Base-by-base conservation (phyloP, 2,888 invertebrate genomes). In the Leptura quadrifasciata region DNA sequence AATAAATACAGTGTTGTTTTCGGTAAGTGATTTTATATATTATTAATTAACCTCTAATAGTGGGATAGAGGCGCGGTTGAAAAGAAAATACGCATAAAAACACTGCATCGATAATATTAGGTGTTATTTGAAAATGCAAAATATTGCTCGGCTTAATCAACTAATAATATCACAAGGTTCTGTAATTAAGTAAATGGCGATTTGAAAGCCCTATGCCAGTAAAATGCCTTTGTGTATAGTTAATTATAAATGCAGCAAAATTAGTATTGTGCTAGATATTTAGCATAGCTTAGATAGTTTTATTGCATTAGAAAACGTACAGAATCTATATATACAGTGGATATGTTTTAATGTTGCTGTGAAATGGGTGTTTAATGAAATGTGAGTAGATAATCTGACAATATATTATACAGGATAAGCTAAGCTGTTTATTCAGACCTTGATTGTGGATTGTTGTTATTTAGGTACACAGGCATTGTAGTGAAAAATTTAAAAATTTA, bases 191-290 rank as follows among this genome's bases (percentile, higher is more conserved):
- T 57, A 20, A 57, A 15, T 10, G 1, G 3, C 17, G 9, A 57
- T 57, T 54, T 54, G 12, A 10, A 57, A 57, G 18, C 21, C 4
- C 6, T 57, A 57, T 15, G n/a, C 17, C 71, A 65, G 60, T 15
- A 58, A 52, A 52, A 61, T 65, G 65, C 1, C 27, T 57, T 17
- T 70, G 31, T 63, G 54, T 72, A 63, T 65, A 47, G 73, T 72
- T 75, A 77, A 77, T 70, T 77, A 65, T 75, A 75, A 71, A 71
- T 63, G 57, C 35, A 31, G 57, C 69, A 20, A 24, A 75, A 73
- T 54, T 72, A 75, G 52, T 76, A 52, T 76, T 79, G 77, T 65
- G 67, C 79, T 77, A 77, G 69, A 77, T 79, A 77, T 63, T 76
- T 72, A 69, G 65, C 74, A 76, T 77, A 68, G 71, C 71, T 77